Conservation (phyloP, 2,797 vertebrate species). For the Lerista edwardsae region DNA sequence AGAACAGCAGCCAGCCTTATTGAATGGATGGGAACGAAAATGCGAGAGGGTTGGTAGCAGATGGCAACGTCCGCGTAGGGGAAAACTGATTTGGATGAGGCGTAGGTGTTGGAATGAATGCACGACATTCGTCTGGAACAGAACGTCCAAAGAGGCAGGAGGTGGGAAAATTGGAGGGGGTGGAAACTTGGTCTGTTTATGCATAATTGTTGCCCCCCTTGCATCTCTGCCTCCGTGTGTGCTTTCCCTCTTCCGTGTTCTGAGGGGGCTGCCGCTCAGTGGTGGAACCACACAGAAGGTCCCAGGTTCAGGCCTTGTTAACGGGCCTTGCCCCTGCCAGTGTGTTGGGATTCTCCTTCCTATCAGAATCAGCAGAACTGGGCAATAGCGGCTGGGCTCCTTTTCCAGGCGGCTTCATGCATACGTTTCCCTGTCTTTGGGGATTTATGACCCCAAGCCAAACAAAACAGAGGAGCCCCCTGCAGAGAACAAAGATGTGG, state of each 20-base stretch:
- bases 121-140: neutral
- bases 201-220: neutral
- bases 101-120: conserved; percentile 12
- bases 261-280: neutral
- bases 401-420: no score
- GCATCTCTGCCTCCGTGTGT: no score
- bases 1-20: neutral
- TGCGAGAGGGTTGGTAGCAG: neutral
- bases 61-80: neutral
- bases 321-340: no score
- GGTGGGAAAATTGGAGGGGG: neutral
- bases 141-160: conserved; percentile 1
- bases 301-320: no score
- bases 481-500: no score
- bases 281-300: neutral
- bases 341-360: no score
- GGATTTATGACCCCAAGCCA: no score
- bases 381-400: no score
- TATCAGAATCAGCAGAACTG: no score
- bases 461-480: no score
- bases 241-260: neutral
- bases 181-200: neutral
- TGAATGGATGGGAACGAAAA: neutral
- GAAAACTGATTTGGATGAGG: neutral
- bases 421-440: no score